These are phyloP conservation scores for Blastomussa wellsi DNA, from an alignment of 92 coral and sea anemone genomes.

Conservation along the genomic window DNA sequence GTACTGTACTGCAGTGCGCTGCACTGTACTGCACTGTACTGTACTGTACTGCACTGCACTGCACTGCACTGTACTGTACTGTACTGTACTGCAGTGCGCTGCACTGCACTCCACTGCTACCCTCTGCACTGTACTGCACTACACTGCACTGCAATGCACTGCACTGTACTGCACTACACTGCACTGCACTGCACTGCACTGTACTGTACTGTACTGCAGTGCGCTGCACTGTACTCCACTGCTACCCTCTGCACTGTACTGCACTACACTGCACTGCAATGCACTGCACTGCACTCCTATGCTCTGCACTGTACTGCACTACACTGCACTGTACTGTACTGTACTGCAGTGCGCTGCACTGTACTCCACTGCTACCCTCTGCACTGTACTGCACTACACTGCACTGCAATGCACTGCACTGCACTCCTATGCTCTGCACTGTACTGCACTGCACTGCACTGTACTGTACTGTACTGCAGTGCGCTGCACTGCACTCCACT, in stretches of 20 bases:
- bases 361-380: not conserved
- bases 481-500: not conserved
- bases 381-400: not conserved
- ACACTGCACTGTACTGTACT: conserved; percentile 2
- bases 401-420: conserved; percentile 2
- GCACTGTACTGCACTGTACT: not conserved
- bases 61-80: not conserved
- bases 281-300: conserved; percentile 9
- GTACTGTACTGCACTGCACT: not conserved
- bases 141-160: conserved; percentile 2
- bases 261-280: conserved; percentile 16
- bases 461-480: conserved; percentile 4
- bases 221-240: conserved; percentile 18
- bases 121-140: not conserved
- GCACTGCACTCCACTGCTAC: not conserved
- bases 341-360: not conserved
- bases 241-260: conserved; percentile 9
- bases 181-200: conserved; percentile 12
- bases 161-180: not conserved
- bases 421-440: not conserved
- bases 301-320: conserved; percentile 7
- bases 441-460: not conserved
- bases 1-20: not conserved
- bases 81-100: not conserved
- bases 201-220: conserved; percentile 17